Evolutionary conservation across 2,113 vertebrate species (phyloP).

Genomic region (Hypanus sabinus): DNA sequence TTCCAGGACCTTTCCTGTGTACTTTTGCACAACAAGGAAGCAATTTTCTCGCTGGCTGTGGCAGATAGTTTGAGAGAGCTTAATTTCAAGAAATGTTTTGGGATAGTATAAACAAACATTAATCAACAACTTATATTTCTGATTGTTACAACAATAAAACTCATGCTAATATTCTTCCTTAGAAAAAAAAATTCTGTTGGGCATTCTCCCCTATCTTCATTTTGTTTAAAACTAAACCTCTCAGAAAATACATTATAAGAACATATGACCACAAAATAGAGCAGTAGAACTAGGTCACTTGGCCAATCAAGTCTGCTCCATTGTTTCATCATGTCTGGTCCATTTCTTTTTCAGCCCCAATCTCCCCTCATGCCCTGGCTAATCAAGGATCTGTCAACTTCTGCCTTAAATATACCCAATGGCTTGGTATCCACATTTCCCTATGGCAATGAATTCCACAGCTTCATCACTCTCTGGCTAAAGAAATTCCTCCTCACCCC

Average conservation of each 20-base stretch:
- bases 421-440: no score
- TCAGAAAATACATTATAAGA: background rate
- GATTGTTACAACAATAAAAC: background rate
- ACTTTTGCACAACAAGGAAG: background rate
- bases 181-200: background rate
- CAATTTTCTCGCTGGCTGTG: background rate
- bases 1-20: background rate
- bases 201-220: background rate
- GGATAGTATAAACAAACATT: background rate
- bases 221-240: background rate
- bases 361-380: no score
- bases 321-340: no score
- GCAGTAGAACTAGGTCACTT: no score
- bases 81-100: background rate
- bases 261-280: no score
- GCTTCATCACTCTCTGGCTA: no score
- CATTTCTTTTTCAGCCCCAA: no score
- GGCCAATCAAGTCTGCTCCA: no score
- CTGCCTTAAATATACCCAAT: no score
- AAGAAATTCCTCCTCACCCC: no score
- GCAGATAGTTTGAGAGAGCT: background rate
- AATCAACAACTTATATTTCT: background rate
- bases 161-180: background rate
- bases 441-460: no score
- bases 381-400: no score